phyloP scores from a whole-genome alignment of 1,140 invertebrate species.

The Hyles vespertilio region DNA sequence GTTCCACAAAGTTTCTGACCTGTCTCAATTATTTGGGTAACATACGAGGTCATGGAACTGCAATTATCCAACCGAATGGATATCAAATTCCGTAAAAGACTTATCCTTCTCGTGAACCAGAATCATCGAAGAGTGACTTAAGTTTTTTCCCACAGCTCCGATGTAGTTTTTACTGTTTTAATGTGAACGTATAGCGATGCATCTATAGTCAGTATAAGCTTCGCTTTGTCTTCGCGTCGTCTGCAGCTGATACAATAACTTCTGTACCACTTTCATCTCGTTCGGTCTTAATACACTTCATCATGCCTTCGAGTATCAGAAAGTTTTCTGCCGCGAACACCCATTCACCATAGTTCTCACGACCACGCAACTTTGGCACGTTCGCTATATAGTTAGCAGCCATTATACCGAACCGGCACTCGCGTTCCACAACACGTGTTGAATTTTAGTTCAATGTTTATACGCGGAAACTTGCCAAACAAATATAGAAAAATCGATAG shows the following conservation, averaged over 20 bases:
- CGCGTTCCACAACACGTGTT: too few species aligned
- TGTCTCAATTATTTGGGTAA: conserved; percentile 15
- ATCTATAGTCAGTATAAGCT: conserved; percentile 20
- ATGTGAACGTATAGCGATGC: background rate
- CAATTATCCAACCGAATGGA: conserved; percentile 16
- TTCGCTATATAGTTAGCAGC: conserved; percentile 1
- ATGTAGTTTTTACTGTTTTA: too few species aligned
- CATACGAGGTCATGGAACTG: conserved; percentile 17
- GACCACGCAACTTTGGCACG: conserved; percentile 9
- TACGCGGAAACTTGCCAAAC: too few species aligned
- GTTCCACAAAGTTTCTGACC: conserved; percentile 16
- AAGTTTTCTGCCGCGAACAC: conserved; percentile 16
- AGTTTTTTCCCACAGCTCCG: too few species aligned
- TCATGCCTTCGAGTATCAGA: conserved; percentile 19
- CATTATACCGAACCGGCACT: background rate
- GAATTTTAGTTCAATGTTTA: too few species aligned
- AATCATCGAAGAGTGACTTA: too few species aligned
- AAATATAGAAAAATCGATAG: too few species aligned
- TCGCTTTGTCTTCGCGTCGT: conserved; percentile 13
- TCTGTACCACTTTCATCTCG: conserved; percentile 1
- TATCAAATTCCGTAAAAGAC: conserved; percentile 14
- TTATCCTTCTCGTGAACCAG: conserved; percentile 9
- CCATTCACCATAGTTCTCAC: conserved; percentile 2
- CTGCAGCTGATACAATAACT: background rate
- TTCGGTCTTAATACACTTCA: conserved; percentile 9